Base-by-base conservation (phyloP, 2,888 invertebrate genomes). In the Epistrophella euchroma region DNA sequence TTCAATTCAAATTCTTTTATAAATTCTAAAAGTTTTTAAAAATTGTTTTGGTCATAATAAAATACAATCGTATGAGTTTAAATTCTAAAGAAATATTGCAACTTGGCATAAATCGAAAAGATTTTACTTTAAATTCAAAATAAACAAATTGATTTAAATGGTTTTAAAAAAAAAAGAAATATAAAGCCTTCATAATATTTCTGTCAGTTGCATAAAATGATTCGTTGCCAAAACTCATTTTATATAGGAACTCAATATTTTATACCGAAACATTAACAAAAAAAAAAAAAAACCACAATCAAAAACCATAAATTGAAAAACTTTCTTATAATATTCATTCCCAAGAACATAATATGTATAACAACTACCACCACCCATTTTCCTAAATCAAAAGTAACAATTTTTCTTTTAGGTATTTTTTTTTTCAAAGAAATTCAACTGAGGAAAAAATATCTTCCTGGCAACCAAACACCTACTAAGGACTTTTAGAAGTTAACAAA, bases 391-490 rank as follows among this genome's bases (percentile, higher is more conserved):
- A 25, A 56, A 70, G 76, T 52, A 77, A 71, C 47, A 73, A 77
- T 73, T 40, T 73, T 37, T 66, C 15, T 1, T 7, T 32, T 32
- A 28, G 17, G 11, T 58, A 2, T 37, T 0, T 19, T 22, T 28
- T 40, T 62, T 62, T 11, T 5, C 6, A 15, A 17, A 43, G 32
- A 45, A 75, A 62, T 78, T 37, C 15, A 17, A 2, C n/a, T 17
- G n/a, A 56, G 55, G 50, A 64, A 25, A 47, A 81, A 60, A 58
- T 60, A 52, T 62, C 52, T 82, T 82, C 66, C 78, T 86, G 86
- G 86, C 86, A 68, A 82, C 35, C 68, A 68, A 82, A 82, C 77
- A 86, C 82, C 73, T 71, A 77, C 74, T 82, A 78, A 78, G 45
- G 37, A 60, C 40, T 40, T 22, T 15, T 40, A 35, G 60, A 25